These are phyloP conservation scores for Caenorhabditis drosophilae DNA, from an alignment of 2,888 invertebrate genomes.

Conservation along the genomic window DNA sequence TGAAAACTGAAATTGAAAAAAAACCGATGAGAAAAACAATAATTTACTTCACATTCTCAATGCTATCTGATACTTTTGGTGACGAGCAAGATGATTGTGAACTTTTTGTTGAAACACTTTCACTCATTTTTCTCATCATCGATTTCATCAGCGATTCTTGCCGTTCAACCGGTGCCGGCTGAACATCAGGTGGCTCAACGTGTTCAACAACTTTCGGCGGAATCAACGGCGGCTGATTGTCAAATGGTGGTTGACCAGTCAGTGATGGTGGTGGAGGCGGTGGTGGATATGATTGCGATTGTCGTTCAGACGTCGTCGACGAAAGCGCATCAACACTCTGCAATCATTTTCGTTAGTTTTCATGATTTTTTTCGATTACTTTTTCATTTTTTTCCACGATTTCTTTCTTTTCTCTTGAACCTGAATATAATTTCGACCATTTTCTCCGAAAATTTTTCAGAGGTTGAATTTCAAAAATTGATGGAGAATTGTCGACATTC, in stretches of 20 bases:
- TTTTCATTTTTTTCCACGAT: not conserved
- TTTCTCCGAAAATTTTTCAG: not conserved
- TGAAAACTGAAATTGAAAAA: too few relatives aligned
- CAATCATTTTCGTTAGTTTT: too few relatives aligned
- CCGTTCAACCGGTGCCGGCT: conserved; percentile 7
- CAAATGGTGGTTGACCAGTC: not conserved
- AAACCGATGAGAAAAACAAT: too few relatives aligned
- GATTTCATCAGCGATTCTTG: not conserved
- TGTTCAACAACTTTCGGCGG: conserved; percentile 2
- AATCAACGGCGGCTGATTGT: conserved; percentile 14
- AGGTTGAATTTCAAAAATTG: not conserved
- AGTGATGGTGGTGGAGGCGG: not conserved
- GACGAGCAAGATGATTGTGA: too few relatives aligned
- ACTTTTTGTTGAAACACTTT: too few relatives aligned
- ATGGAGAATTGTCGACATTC: not conserved
- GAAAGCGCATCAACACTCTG: too few relatives aligned
- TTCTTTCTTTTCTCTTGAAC: not conserved
- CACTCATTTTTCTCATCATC: not conserved
- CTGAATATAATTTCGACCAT: not conserved
- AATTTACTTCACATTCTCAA: too few relatives aligned
- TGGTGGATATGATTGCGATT: too few relatives aligned
- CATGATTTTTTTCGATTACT: not conserved
- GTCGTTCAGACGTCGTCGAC: too few relatives aligned
- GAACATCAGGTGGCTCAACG: conserved; percentile 7
- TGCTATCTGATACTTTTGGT: too few relatives aligned